Base-by-base conservation (phyloP, 2,113 vertebrate genomes). In the Bos indicus region DNA sequence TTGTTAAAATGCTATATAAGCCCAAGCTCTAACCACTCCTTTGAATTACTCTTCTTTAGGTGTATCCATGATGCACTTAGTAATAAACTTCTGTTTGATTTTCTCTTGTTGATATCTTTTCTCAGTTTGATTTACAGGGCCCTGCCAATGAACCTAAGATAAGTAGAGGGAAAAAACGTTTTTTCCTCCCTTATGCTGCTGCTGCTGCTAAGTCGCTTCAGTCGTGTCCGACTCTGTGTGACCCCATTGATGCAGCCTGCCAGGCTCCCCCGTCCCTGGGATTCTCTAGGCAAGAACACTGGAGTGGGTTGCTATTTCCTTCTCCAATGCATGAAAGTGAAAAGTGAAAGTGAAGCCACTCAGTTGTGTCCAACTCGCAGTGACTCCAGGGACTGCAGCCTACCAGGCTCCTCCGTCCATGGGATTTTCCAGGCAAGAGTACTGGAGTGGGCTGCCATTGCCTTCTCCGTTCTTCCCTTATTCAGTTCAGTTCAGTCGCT, bases 171-270 rank as follows among this genome's bases (percentile, higher is more conserved):
- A 87, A 81, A 91, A 57, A 7, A 67, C 5, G 7, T 80, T 33
- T 48, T 60, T 19, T 12, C 11, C 30, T 48, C 33, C 3, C 14
- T 40, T 67, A 16, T 56, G 60, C 60, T 64, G 60, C 60, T 64
- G 60, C 60, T 33, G 60, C 30, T 64, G 30, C 60, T 30, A 30
- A 30, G 60, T 62, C 28, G 1, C 30, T 33, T 62, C 30, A 33
- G 30, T 64, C 0, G 30, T 62, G 28, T 33, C 28, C 0, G 0
- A 62, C 28, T 62, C 28, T 7, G 60, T 62, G 60, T 0, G 6
- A 33, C 60, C 28, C 60, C 28, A 15, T 1, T 3, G 28, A 62
- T 0, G 60, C 60, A 30, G 59, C 60, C 60, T 3, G 7, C 60
- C 28, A 33, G 60, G 60, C 60, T 62, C 60, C 28, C 28, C 14